These are phyloP conservation scores for Monopterus albus DNA, from an alignment of 2,113 vertebrate genomes.

Conservation along the genomic window DNA sequence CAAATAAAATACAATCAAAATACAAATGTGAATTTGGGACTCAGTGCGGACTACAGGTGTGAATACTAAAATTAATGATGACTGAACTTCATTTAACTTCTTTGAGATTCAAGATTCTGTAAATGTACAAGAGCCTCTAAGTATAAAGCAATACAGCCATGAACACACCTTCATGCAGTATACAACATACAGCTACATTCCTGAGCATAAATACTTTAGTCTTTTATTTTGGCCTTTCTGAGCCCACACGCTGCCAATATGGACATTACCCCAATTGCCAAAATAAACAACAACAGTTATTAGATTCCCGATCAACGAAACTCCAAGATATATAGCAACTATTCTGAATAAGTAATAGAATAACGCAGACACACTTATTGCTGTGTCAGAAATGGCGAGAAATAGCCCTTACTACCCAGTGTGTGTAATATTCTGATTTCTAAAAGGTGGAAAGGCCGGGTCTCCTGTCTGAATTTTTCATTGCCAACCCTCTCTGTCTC, in stretches of 20 bases:
- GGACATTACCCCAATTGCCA: no score
- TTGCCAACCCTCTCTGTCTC: slow-evolving; percentile 67
- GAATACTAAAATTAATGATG: no score
- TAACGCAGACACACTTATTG: slow-evolving; percentile 13
- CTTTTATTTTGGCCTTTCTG: neutral
- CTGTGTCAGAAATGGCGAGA: slow-evolving; percentile 33
- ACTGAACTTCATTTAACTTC: no score
- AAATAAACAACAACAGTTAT: no score
- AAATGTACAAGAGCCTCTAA: no score
- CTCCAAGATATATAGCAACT: neutral
- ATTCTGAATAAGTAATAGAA: neutral
- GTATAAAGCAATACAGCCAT: neutral
- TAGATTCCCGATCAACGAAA: neutral
- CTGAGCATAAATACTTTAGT: neutral
- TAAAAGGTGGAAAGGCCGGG: slow-evolving; percentile 65
- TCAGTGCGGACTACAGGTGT: no score
- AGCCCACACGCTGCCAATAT: neutral
- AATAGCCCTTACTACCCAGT: slow-evolving; percentile 61
- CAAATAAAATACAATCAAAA: no score
- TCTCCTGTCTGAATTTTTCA: slow-evolving; percentile 77
- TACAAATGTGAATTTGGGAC: no score
- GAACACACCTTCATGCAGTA: neutral
- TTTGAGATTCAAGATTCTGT: no score
- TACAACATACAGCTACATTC: neutral
- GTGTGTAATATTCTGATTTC: slow-evolving; percentile 67